Conservation (phyloP, 2,797 vertebrate species). For the Malurus leucopterus region DNA sequence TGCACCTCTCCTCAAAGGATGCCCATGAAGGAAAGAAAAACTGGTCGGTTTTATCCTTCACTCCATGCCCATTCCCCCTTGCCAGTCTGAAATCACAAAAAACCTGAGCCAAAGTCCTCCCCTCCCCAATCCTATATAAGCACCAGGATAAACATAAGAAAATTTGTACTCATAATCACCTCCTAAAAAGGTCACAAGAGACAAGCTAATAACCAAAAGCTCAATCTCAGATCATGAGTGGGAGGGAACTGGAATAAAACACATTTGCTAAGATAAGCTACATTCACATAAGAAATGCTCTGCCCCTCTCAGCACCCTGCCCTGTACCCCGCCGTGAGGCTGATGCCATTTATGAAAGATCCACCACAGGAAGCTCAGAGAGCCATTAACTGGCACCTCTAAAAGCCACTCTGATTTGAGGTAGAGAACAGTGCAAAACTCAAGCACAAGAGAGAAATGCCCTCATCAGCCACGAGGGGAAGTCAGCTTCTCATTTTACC, state of each 20-base stretch:
- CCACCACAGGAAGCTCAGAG: neutral
- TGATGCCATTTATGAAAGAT: neutral
- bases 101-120: neutral
- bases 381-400: neutral
- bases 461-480: neutral
- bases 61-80: neutral
- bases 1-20: neutral
- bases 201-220: neutral
- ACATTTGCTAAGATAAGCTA: neutral
- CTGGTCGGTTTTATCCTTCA: neutral
- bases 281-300: neutral
- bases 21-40: neutral
- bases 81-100: neutral
- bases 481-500: constrained; percentile 71
- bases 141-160: neutral
- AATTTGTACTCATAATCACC: neutral
- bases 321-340: neutral
- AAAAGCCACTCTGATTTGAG: neutral
- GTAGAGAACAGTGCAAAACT: neutral
- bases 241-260: neutral
- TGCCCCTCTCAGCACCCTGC: neutral
- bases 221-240: neutral
- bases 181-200: neutral
- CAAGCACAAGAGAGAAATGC: neutral
- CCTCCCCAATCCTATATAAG: accelerated